Evolutionary conservation across 2,113 vertebrate genomes (phyloP).

Genomic region (Anarrhichthys ocellatus): DNA sequence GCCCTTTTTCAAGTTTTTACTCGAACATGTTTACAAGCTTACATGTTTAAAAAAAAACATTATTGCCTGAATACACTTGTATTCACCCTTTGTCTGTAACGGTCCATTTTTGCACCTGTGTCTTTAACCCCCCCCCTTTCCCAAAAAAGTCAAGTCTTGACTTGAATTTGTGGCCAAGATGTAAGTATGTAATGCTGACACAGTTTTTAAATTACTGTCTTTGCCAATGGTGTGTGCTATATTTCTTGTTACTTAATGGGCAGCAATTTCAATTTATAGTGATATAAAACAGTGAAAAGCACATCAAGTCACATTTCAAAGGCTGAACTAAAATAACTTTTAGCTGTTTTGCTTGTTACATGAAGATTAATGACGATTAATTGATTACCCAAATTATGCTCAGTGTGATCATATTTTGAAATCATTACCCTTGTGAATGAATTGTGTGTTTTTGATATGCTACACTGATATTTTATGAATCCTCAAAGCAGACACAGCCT

Average conservation of each 20-base stretch:
- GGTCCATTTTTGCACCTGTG: neutral
- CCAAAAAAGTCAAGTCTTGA: neutral
- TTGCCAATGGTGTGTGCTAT: neutral
- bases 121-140: neutral
- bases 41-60: neutral
- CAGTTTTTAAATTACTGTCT: neutral
- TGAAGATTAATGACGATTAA: neutral
- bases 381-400: neutral
- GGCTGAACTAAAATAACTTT: neutral
- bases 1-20: neutral
- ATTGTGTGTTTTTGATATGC: neutral
- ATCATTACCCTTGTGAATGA: neutral
- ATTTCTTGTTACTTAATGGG: neutral
- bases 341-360: neutral
- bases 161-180: neutral
- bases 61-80: neutral
- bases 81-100: neutral
- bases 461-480: slow-evolving; percentile 32
- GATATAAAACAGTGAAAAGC: neutral
- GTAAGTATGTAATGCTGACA: neutral
- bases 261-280: neutral
- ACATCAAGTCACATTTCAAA: neutral
- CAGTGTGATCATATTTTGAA: neutral
- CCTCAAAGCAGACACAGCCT: slow-evolving; percentile 17
- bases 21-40: neutral